Evolutionary conservation across 2,113 vertebrate genomes (phyloP).

Genomic region (Halichoerus grypus): DNA sequence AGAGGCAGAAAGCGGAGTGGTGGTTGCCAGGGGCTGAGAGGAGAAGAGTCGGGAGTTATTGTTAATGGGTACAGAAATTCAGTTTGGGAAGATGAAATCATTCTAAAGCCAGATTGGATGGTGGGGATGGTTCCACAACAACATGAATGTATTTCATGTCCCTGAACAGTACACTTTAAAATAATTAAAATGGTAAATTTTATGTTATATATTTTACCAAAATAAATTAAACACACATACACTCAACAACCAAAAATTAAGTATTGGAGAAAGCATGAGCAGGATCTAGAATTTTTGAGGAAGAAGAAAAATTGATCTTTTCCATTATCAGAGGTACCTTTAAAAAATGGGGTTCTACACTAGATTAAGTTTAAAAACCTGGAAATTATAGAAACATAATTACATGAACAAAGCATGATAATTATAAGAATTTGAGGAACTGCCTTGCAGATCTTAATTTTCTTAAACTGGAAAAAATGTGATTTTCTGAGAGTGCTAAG

Average conservation of each 20-base stretch:
- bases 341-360: background rate
- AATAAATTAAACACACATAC: background rate
- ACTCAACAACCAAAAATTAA: background rate
- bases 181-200: background rate
- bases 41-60: background rate
- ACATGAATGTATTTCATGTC: background rate
- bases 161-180: background rate
- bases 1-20: background rate
- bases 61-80: background rate
- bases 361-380: background rate
- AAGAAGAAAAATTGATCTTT: background rate
- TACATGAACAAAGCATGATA: background rate
- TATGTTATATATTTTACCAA: background rate
- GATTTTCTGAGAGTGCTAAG: background rate
- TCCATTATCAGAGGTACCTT: background rate
- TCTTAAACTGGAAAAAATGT: background rate
- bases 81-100: background rate
- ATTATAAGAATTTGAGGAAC: background rate
- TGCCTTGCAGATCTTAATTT: conserved; percentile 1
- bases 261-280: background rate
- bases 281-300: background rate
- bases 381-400: background rate
- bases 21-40: background rate
- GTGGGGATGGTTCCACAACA: background rate
- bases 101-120: background rate